These are phyloP conservation scores for Ceratina australensis DNA, from an alignment of 1,140 invertebrate genomes.

Conservation along the genomic window DNA sequence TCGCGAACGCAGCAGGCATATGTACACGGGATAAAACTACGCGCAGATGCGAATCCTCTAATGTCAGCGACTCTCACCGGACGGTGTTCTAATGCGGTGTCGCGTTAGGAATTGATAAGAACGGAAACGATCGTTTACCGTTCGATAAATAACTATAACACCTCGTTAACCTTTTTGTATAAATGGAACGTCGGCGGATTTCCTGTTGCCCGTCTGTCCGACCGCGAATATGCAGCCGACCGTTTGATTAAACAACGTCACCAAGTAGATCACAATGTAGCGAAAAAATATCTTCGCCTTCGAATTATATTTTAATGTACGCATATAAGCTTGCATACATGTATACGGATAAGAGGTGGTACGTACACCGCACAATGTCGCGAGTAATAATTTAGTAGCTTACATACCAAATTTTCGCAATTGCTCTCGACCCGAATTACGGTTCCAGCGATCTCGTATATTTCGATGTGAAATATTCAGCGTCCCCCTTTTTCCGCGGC, in stretches of 20 bases:
- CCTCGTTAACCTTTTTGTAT: background rate
- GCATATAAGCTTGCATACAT: background rate
- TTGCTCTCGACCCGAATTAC: background rate
- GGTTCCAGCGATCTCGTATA: background rate
- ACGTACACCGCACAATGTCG: background rate
- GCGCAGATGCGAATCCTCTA: background rate
- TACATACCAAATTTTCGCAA: background rate
- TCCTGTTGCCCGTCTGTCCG: too few species aligned
- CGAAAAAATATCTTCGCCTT: too few species aligned
- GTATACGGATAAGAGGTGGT: too few species aligned
- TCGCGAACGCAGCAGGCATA: background rate
- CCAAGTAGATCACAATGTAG: too few species aligned
- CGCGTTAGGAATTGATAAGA: too few species aligned
- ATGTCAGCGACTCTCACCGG: background rate
- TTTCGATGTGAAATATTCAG: constrained; percentile 15
- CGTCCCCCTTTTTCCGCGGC: background rate
- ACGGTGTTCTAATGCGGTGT: background rate
- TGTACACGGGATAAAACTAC: too few species aligned
- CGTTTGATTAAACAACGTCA: too few species aligned
- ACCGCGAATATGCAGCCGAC: too few species aligned
- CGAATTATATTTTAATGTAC: background rate
- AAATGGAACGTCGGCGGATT: too few species aligned
- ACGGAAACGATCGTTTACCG: background rate
- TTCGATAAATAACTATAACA: background rate
- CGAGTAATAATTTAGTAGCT: background rate